A percentile compares a stretch with the other conserved stretches of the same genome.
phyloP scores from a whole-genome alignment of 2,113 vertebrate genomes.

The Pseudopipra pipra region DNA sequence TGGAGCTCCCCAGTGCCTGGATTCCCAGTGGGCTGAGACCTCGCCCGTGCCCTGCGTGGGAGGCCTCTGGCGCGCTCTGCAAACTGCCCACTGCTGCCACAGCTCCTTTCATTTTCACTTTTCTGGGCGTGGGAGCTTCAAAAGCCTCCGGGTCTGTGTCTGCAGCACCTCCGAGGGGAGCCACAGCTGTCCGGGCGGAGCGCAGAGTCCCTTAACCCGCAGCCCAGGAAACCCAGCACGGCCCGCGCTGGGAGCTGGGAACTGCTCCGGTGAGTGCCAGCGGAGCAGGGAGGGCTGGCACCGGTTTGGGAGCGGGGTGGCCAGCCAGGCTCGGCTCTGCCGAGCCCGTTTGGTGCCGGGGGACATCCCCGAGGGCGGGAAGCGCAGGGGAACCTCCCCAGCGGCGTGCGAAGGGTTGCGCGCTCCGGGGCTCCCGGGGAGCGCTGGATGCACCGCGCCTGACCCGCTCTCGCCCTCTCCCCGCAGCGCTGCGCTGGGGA shows the following conservation, averaged over 20 bases:
- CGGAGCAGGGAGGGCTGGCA: not conserved
- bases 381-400: not conserved
- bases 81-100: accelerated
- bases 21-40: not conserved
- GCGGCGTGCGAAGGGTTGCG: accelerated
- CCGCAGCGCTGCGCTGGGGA: not conserved
- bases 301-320: not conserved
- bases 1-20: not conserved
- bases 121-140: accelerated
- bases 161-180: not conserved
- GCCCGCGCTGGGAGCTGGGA: accelerated
- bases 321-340: not conserved
- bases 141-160: accelerated
- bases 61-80: not conserved
- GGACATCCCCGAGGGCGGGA: not conserved
- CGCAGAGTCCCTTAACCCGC: accelerated
- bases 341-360: accelerated
- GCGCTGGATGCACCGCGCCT: accelerated
- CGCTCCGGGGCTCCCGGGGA: not conserved
- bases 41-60: not conserved
- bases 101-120: conserved; percentile 26
- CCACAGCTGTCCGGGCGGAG: accelerated
- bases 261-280: not conserved
- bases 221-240: accelerated
- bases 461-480: not conserved